phyloP scores from a whole-genome alignment of 2,888 invertebrate genomes.

The Merodon equestris region DNA sequence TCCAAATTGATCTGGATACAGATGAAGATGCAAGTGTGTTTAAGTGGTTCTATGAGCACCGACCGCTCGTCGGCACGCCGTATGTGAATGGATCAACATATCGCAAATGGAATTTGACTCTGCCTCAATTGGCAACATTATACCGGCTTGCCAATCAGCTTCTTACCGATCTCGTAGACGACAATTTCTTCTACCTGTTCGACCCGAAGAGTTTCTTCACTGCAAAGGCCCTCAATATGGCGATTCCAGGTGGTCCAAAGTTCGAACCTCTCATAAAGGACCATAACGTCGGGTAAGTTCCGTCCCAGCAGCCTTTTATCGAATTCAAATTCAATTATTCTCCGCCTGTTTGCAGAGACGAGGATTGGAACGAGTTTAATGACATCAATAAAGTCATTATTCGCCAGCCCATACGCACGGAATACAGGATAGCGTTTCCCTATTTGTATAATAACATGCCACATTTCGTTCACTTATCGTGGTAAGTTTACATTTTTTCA shows the following conservation, averaged over 20 bases:
- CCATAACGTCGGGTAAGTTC: constrained; percentile 90
- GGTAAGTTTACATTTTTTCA: constrained; percentile 83
- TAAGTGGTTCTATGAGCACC: constrained; percentile 99
- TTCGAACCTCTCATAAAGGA: constrained; percentile 99
- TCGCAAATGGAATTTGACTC: constrained; percentile 95
- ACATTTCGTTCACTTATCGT: constrained; percentile 98
- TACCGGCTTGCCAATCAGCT: constrained; percentile 98
- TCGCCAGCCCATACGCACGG: constrained; percentile 98
- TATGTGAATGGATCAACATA: constrained; percentile 98
- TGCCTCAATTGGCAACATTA: constrained; percentile 98
- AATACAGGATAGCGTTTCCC: constrained; percentile 99
- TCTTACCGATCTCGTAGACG: constrained; percentile 97
- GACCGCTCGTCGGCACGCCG: constrained; percentile 94
- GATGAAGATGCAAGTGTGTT: constrained; percentile 95
- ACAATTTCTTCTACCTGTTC: constrained; percentile 99
- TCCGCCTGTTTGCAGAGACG: constrained; percentile 84
- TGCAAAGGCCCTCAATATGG: constrained; percentile 99
- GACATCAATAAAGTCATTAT: constrained; percentile 99
- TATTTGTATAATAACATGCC: constrained; percentile 99
- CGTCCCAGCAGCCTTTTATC: not conserved
- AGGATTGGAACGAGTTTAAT: constrained; percentile 99
- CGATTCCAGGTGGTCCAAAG: constrained; percentile 99
- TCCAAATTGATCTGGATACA: constrained; percentile 97
- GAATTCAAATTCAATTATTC: not conserved
- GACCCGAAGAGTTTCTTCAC: constrained; percentile 99